phyloP scores from a whole-genome alignment of 30 jellyfish, hydroid and myxozoan species.

The Chironex yamaguchii region DNA sequence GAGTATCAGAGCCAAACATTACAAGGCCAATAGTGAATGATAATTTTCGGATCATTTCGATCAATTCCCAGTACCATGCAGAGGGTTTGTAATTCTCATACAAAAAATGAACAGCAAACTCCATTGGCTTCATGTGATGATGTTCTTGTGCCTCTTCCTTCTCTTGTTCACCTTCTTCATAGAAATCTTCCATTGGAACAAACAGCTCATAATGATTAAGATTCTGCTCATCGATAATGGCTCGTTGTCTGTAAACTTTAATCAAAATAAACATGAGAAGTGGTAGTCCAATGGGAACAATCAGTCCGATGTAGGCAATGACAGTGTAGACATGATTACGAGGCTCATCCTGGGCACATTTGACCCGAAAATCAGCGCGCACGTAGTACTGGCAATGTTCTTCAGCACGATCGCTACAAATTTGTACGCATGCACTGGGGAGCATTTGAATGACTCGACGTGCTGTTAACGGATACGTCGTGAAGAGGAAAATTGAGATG shows the following conservation, averaged over 20 bases:
- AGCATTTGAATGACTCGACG: not conserved
- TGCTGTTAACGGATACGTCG: conserved; percentile 48
- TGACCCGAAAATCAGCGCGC: conserved; percentile 65
- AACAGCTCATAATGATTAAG: no score
- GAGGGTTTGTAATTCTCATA: conserved; percentile 28
- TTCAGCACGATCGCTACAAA: conserved; percentile 5
- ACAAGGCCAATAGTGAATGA: conserved; percentile 30
- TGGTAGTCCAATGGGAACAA: conserved; percentile 68
- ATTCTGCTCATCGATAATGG: no score
- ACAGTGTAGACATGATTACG: not conserved
- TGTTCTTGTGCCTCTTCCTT: not conserved
- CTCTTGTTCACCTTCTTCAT: no score
- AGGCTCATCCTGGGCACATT: conserved; percentile 1
- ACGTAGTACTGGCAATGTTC: conserved; percentile 47
- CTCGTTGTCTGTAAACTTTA: not conserved
- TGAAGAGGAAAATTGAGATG: conserved; percentile 31
- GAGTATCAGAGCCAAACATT: conserved; percentile 5
- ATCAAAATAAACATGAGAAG: conserved; percentile 23
- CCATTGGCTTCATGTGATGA: not conserved
- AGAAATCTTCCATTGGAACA: no score
- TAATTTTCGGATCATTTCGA: conserved; percentile 50
- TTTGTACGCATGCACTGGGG: conserved; percentile 38
- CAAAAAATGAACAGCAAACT: conserved; percentile 39
- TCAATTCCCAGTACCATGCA: conserved; percentile 48
- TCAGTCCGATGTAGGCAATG: conserved; percentile 24